Percentiles rank a stretch among this genome's conserved stretches.
Evolutionary conservation across 2,888 invertebrate genomes (phyloP).

Genomic region (Dryobotodes eremita): DNA sequence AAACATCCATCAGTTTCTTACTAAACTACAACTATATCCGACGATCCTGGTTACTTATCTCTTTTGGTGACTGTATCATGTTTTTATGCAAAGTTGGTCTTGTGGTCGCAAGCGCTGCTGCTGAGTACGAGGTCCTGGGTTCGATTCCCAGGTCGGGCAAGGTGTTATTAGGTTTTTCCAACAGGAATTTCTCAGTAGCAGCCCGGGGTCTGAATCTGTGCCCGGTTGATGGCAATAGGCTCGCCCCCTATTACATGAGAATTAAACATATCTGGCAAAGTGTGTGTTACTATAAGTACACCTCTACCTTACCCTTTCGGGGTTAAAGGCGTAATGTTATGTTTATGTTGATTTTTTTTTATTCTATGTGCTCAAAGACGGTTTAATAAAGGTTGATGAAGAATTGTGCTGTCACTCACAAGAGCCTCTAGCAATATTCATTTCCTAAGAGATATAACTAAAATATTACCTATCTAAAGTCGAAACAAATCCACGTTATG

Average conservation of each 20-base stretch:
- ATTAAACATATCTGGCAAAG: neutral
- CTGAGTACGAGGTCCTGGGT: no score
- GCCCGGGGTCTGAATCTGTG: neutral
- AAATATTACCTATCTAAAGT: neutral
- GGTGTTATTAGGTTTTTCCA: neutral
- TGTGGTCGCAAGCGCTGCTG: no score
- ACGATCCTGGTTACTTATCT: no score
- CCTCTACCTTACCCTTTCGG: neutral
- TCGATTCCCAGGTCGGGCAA: neutral
- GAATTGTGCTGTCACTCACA: neutral
- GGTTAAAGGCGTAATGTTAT: neutral
- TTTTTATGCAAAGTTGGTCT: no score
- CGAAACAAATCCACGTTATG: constrained; percentile 30
- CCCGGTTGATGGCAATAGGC: neutral
- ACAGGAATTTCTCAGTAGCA: neutral
- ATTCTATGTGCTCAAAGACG: neutral
- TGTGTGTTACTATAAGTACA: neutral
- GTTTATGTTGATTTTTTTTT: neutral
- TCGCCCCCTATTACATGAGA: neutral
- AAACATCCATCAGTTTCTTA: no score
- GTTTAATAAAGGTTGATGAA: neutral
- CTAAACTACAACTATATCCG: no score
- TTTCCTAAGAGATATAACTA: neutral
- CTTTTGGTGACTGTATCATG: no score
- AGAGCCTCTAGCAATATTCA: neutral